Conservation (phyloP, 2,113 vertebrate genomes). For the Rhinolophus sinicus region DNA sequence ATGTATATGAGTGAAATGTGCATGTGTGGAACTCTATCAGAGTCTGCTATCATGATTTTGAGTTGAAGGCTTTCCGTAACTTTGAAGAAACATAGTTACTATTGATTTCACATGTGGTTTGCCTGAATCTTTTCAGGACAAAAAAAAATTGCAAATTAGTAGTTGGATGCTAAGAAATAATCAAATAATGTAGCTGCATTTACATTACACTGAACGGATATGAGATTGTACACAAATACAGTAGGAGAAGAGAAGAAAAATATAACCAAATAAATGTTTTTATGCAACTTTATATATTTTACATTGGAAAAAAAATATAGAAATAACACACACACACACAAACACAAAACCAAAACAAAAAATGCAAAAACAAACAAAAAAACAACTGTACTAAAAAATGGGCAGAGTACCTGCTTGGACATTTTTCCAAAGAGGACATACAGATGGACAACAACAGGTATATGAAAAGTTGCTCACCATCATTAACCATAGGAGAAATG, state of each 20-base stretch:
- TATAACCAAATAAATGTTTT: neutral
- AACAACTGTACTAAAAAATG: neutral
- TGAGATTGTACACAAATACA: neutral
- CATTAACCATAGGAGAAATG: neutral
- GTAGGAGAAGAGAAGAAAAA: neutral
- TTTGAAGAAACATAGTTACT: neutral
- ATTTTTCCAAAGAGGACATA: neutral
- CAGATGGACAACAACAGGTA: too few relatives aligned
- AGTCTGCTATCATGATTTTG: neutral
- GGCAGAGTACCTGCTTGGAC: too few relatives aligned
- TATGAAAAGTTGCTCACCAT: neutral
- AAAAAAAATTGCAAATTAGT: neutral
- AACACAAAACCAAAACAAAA: too few relatives aligned
- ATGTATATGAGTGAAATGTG: neutral
- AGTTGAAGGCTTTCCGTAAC: neutral
- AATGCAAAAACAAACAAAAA: too few relatives aligned
- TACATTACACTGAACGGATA: neutral
- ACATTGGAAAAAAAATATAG: neutral
- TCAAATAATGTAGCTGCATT: neutral
- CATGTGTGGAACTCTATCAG: neutral
- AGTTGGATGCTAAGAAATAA: neutral
- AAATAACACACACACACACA: neutral
- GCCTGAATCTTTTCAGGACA: neutral
- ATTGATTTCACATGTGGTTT: neutral
- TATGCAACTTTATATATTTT: neutral